These are phyloP conservation scores for Syngnathus typhle DNA, from an alignment of 2,113 vertebrate genomes.

Conservation along the genomic window DNA sequence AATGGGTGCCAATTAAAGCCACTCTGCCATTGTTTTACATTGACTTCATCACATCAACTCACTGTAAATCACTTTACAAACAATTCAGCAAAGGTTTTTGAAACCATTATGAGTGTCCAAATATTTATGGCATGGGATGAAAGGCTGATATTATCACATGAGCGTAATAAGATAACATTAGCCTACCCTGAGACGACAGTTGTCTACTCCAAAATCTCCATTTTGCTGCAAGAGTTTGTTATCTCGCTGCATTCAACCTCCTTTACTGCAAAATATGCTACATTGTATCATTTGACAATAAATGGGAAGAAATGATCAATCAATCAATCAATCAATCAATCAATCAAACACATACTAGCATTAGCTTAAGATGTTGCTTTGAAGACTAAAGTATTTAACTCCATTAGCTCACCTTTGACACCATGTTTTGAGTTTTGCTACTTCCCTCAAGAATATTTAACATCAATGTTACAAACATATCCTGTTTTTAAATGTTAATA, in stretches of 20 bases:
- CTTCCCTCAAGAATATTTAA: no score
- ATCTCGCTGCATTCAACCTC: neutral
- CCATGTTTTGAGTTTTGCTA: no score
- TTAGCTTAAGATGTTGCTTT: neutral
- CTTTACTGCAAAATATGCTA: neutral
- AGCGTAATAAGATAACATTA: neutral
- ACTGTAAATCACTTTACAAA: slow-evolving; percentile 13
- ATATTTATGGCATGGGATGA: neutral
- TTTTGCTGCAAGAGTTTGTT: neutral
- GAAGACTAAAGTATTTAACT: neutral
- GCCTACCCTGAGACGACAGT: neutral
- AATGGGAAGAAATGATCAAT: neutral
- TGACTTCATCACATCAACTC: slow-evolving; percentile 25
- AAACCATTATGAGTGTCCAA: slow-evolving; percentile 1
- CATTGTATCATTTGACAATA: neutral
- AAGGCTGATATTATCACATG: neutral
- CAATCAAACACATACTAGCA: neutral
- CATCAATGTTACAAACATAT: no score
- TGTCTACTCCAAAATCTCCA: neutral
- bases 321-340: no score
- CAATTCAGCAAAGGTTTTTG: slow-evolving; percentile 16
- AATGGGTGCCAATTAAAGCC: slow-evolving; percentile 12
- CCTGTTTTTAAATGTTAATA: no score
- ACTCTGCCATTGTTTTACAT: slow-evolving; percentile 23
- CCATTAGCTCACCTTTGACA: neutral